Base-by-base conservation (phyloP, 1,140 invertebrate genomes). In the Drosophila albomicans region DNA sequence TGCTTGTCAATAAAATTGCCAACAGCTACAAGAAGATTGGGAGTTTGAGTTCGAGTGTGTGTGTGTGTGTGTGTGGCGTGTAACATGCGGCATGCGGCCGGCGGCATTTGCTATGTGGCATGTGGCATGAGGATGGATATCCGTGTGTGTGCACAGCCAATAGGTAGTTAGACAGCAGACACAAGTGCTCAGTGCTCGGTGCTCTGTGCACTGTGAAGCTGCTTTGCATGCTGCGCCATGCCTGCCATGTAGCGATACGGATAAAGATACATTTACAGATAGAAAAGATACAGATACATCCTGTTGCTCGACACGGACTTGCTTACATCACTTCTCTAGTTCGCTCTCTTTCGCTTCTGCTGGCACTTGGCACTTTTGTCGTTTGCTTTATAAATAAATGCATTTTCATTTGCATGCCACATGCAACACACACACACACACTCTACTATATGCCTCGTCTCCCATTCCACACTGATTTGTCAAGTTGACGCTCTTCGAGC, bases 1-100 rank as follows among this genome's bases (percentile, higher is more conserved):
- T 70, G 76, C 80, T 66, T 88, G 85, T 88, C 84, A 88, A 88
- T 88, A 88, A 88, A 89, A 89, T 88, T 88, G 80, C 84, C 85
- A 84, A 84, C 79, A 84, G 84, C 49, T 46, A 52, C 63, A 68
- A 73, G 63, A 51, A 72, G 51, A 41, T 69, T 64, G 54, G 32
- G 43, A 49, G 57, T 32, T 32, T 13, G 49, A 10, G 46, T 41
- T 30, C 7, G 28, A 38, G 35, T 0, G 54, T 51, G 25, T 72
- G 61, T 15, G 16, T 15, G 16, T 13, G 15, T 13, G 49, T 48
- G 43, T 35, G 38, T 46, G 51, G 52, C 52, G 8, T 35, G 28
- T 35, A 16, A 16, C 52, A 56, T 56, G 52, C 13, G 51, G 35
- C 35, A 56, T 56, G 52, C 13, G 51, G 35, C 35, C 35, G 32